A percentile compares a stretch with the other conserved stretches of the same genome.
phyloP scores from a whole-genome alignment of 2,888 invertebrate genomes.

The Scaptomyza polygonia region DNA sequence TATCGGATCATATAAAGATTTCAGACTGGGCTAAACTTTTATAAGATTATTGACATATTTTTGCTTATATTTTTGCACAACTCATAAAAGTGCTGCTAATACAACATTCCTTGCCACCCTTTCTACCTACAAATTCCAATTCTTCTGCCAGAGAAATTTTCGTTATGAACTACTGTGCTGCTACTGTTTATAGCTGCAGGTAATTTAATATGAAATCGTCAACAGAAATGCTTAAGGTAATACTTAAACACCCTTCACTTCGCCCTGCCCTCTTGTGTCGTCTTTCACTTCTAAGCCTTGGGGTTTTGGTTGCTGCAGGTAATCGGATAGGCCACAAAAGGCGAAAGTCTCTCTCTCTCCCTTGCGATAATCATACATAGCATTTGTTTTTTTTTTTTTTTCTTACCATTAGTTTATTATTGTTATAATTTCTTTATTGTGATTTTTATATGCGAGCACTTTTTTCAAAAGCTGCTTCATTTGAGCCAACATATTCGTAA shows the following conservation, averaged over 20 bases:
- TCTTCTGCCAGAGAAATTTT: slow-evolving; percentile 2
- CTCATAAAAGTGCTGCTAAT: neutral
- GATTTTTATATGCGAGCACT: slow-evolving; percentile 65
- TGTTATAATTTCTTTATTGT: slow-evolving; percentile 79
- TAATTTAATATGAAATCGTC: slow-evolving; percentile 56
- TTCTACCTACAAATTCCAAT: neutral
- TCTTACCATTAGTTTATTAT: slow-evolving; percentile 77
- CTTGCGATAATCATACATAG: slow-evolving; percentile 23
- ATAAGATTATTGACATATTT: too few species aligned
- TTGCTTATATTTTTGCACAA: too few species aligned
- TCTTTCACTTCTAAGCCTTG: slow-evolving; percentile 28
- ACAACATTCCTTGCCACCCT: neutral
- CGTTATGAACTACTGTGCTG: neutral
- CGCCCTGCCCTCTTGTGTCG: neutral
- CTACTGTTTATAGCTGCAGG: slow-evolving; percentile 41
- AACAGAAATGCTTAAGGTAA: slow-evolving; percentile 32
- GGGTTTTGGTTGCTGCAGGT: slow-evolving; percentile 50
- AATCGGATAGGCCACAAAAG: slow-evolving; percentile 72
- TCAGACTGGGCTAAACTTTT: too few species aligned
- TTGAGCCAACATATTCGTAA: slow-evolving; percentile 66
- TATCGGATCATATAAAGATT: too few species aligned
- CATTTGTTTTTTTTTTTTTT: slow-evolving; percentile 62
- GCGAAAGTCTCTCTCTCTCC: slow-evolving; percentile 70
- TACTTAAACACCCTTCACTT: slow-evolving; percentile 8
- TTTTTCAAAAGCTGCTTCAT: slow-evolving; percentile 59